Percentiles rank a stretch among this genome's conserved stretches.
These are phyloP conservation scores for Bos indicus DNA, from an alignment of 2,113 vertebrate species.

Conservation along the genomic window DNA sequence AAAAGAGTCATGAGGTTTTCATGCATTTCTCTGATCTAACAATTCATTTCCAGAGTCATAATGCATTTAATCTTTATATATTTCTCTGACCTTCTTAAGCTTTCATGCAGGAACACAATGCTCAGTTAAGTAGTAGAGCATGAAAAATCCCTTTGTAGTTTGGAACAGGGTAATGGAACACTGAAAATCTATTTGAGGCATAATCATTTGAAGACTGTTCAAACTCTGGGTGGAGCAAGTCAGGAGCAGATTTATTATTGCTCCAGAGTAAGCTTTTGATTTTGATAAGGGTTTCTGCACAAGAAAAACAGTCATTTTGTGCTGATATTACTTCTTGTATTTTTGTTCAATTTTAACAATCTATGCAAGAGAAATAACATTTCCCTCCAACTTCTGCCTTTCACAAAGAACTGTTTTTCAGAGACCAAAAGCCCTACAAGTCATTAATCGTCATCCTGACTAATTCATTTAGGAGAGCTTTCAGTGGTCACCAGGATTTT, in stretches of 20 bases:
- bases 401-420: background rate
- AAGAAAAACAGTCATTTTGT: background rate
- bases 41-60: constrained; percentile 15
- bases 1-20: background rate
- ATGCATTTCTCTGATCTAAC: background rate
- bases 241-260: background rate
- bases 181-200: background rate
- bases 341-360: constrained; percentile 13
- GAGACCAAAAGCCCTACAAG: background rate
- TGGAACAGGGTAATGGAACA: background rate
- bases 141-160: background rate
- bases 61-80: background rate
- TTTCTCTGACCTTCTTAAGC: constrained; percentile 14
- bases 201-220: background rate
- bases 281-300: background rate
- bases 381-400: background rate
- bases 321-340: background rate
- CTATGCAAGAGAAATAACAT: background rate
- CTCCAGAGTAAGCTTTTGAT: background rate
- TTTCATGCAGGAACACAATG: background rate
- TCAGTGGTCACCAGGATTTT: background rate
- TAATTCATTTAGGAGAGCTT: background rate
- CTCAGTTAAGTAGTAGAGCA: background rate
- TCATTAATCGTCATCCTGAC: background rate
- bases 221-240: background rate